Conservation (phyloP, 1,140 invertebrate species). For the Gonioctena quinquepunctata region DNA sequence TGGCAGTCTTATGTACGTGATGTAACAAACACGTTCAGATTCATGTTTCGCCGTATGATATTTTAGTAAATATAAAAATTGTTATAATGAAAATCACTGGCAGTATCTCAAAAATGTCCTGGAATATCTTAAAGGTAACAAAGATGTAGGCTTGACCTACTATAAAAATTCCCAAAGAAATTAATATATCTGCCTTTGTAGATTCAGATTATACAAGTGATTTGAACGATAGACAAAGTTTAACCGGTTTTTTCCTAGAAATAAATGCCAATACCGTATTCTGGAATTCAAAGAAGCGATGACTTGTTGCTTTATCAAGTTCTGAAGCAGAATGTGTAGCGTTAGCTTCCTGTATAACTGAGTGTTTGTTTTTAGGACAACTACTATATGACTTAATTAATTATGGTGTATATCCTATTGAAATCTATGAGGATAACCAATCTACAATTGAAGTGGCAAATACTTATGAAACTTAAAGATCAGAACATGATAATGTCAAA, state of each 20-base stretch:
- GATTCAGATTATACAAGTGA: background rate
- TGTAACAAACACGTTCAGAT: background rate
- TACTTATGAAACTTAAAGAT: background rate
- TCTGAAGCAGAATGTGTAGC: background rate
- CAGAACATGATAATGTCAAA: background rate
- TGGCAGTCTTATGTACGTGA: constrained; percentile 1
- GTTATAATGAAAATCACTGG: background rate
- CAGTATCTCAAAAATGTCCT: background rate
- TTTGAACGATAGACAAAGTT: background rate
- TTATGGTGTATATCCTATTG: background rate
- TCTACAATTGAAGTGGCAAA: background rate
- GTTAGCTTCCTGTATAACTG: background rate
- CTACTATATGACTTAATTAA: background rate
- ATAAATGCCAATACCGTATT: background rate
- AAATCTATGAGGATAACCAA: background rate
- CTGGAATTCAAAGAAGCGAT: background rate
- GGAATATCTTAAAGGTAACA: background rate
- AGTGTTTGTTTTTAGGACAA: background rate
- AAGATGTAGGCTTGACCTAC: background rate
- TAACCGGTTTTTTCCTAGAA: background rate
- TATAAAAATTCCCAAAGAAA: background rate
- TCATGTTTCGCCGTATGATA: background rate
- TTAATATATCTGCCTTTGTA: background rate
- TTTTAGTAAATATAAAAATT: constrained; percentile 15
- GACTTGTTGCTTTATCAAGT: background rate